phyloP scores from a whole-genome alignment of 64 coral and sea anemone species.

The Hydrozoanthus tunicans region DNA sequence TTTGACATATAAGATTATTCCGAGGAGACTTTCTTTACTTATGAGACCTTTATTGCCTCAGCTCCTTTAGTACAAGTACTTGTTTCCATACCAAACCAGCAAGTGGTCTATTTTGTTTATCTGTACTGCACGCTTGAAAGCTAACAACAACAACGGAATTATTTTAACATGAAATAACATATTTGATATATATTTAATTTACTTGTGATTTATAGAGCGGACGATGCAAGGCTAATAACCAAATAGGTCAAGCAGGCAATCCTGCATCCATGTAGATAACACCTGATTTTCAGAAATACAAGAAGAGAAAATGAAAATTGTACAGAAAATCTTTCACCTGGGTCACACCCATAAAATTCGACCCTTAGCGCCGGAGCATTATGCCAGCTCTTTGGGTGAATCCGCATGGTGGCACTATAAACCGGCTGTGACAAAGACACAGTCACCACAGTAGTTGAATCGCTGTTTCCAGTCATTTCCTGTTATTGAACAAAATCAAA shows the following conservation, averaged over 20 bases:
- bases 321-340: not conserved
- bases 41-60: too few relatives aligned
- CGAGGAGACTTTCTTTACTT: too few relatives aligned
- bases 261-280: not conserved
- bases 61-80: too few relatives aligned
- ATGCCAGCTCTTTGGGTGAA: not conserved
- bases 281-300: not conserved
- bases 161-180: too few relatives aligned
- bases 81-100: too few relatives aligned
- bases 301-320: not conserved
- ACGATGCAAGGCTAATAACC: too few relatives aligned
- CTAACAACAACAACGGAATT: too few relatives aligned
- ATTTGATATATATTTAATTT: too few relatives aligned
- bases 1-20: too few relatives aligned
- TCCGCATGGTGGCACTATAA: slow-evolving; percentile 12
- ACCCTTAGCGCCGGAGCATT: not conserved
- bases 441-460: not conserved
- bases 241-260: not conserved
- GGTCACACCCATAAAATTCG: slow-evolving; percentile 23
- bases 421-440: not conserved
- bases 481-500: not conserved
- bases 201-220: too few relatives aligned
- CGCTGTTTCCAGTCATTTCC: slow-evolving; percentile 1
- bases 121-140: too few relatives aligned
- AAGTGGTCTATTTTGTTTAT: too few relatives aligned